phyloP scores from a whole-genome alignment of 2,797 vertebrate species.

The Lepidocolaptes lacrymiger region DNA sequence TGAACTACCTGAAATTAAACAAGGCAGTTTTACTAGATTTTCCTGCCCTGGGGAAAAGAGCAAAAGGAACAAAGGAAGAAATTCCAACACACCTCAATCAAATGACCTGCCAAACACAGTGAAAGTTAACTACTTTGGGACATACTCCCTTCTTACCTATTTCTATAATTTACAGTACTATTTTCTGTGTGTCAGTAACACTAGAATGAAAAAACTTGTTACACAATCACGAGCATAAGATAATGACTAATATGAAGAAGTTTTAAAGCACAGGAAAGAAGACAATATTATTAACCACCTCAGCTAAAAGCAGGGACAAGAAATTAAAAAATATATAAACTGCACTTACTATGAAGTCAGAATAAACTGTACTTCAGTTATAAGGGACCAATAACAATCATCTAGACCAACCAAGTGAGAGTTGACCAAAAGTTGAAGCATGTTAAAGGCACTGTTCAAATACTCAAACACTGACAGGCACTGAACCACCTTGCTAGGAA shows the following conservation, averaged over 20 bases:
- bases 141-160: not conserved
- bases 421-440: not conserved
- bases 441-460: not conserved
- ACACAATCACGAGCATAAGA: not conserved
- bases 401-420: not conserved
- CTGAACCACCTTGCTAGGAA: fast-evolving
- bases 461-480: not conserved
- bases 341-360: not conserved
- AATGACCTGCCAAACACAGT: slow-evolving; percentile 54
- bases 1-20: slow-evolving; percentile 70
- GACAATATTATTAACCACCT: not conserved
- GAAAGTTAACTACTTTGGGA: slow-evolving; percentile 58
- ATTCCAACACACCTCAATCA: slow-evolving; percentile 67
- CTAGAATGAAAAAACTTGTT: not conserved
- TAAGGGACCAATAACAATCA: not conserved
- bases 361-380: not conserved
- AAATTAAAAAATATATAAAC: not conserved
- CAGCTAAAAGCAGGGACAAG: not conserved
- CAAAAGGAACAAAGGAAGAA: slow-evolving; percentile 70
- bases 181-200: slow-evolving; percentile 18
- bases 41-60: slow-evolving; percentile 70
- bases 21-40: slow-evolving; percentile 72
- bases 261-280: not conserved
- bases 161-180: not conserved
- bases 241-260: not conserved